Percentiles rank a stretch among this genome's conserved stretches.
phyloP scores from a whole-genome alignment of 2,888 invertebrate species.

The Latrodectus hesperus region DNA sequence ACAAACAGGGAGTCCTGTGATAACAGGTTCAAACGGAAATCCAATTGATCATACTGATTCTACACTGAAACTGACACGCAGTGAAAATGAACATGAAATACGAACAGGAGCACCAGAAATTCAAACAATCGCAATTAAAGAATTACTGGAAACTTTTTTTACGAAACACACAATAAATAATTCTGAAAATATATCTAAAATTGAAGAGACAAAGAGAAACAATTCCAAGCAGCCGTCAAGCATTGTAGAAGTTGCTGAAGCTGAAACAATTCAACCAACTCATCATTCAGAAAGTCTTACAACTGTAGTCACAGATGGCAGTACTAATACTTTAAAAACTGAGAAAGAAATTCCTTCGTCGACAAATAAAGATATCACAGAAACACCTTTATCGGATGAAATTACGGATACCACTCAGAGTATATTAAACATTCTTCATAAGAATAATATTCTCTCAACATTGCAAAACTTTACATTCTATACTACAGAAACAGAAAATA shows the following conservation, averaged over 20 bases:
- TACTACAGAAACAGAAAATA: no score
- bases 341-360: no score
- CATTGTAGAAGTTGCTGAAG: not conserved
- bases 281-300: no score
- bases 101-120: constrained; percentile 37
- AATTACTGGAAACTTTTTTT: constrained; percentile 24
- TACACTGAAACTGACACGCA: not conserved
- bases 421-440: no score
- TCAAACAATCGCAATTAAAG: constrained; percentile 38
- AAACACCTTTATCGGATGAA: no score
- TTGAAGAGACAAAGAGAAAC: constrained; percentile 25
- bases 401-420: no score
- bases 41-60: not conserved
- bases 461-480: no score
- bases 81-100: constrained; percentile 1
- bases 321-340: no score
- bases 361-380: no score
- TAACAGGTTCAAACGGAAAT: not conserved
- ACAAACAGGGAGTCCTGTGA: not conserved
- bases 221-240: constrained; percentile 51
- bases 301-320: no score
- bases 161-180: constrained; percentile 5
- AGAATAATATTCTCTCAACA: no score
- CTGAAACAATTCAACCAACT: not conserved
- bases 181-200: constrained; percentile 4